Conservation (phyloP, 1,140 invertebrate genomes). For the Popillia japonica region DNA sequence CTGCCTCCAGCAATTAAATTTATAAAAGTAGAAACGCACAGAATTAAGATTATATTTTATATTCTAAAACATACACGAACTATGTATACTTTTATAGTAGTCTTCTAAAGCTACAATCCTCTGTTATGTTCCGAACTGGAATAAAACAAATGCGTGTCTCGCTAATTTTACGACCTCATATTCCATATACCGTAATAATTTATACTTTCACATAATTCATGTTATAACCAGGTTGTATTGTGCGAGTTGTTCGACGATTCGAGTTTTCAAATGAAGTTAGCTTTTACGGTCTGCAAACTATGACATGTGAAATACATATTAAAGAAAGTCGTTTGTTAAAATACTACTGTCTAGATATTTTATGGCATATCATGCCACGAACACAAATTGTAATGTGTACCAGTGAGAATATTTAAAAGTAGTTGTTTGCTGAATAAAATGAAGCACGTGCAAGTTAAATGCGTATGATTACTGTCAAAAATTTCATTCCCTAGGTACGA, state of each 20-base stretch:
- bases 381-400: background rate
- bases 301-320: background rate
- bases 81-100: background rate
- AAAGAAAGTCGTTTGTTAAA: background rate
- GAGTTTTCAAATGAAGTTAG: background rate
- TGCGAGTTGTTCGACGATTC: background rate
- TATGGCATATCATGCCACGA: slow-evolving; percentile 1
- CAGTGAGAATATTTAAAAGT: background rate
- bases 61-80: background rate
- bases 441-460: background rate
- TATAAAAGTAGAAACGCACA: background rate
- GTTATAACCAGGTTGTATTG: background rate
- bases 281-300: background rate
- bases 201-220: slow-evolving; percentile 1
- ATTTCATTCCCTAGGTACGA: too few species aligned
- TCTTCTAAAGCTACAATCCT: background rate
- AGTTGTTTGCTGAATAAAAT: background rate
- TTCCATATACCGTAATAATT: slow-evolving; percentile 6
- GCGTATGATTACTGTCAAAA: background rate
- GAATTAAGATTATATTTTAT: background rate
- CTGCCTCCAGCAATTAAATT: background rate
- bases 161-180: background rate
- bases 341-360: background rate
- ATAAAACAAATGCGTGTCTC: background rate
- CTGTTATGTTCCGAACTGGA: background rate